phyloP scores from a whole-genome alignment of 2,888 invertebrate genomes.

The Dichetophora obliterata region DNA sequence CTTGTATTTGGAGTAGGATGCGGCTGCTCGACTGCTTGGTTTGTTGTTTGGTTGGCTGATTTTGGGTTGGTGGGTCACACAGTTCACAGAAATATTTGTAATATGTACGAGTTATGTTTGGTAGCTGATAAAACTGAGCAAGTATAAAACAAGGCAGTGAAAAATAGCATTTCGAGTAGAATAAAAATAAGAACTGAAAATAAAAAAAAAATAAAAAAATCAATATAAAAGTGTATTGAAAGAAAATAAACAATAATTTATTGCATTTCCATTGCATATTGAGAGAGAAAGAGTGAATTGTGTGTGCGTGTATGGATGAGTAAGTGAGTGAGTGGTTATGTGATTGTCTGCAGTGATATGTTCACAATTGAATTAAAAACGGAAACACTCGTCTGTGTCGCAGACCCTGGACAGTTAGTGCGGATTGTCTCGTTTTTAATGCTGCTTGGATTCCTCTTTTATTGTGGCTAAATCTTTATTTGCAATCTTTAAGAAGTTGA shows the following conservation, averaged over 20 bases:
- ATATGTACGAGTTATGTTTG: background rate
- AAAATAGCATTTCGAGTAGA: background rate
- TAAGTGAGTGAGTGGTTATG: background rate
- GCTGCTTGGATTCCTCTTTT: no score
- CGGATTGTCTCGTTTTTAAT: no score
- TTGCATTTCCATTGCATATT: slow-evolving; percentile 16
- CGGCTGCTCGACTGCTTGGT: background rate
- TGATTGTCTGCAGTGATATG: slow-evolving; percentile 6
- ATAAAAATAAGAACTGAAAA: background rate
- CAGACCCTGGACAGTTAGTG: no score
- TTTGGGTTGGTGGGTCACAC: background rate
- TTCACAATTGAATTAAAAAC: slow-evolving; percentile 30
- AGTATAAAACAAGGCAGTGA: background rate
- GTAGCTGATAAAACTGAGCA: background rate
- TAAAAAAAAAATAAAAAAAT: no score
- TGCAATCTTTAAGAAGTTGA: no score
- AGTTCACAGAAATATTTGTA: slow-evolving; percentile 10
- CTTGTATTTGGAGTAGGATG: no score
- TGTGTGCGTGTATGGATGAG: background rate
- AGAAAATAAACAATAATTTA: slow-evolving; percentile 20
- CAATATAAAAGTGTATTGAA: background rate
- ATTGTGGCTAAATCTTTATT: no score
- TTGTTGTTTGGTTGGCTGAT: background rate
- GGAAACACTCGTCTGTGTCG: background rate
- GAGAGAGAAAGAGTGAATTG: background rate